phyloP scores from a whole-genome alignment of 1,140 invertebrate species.

The Radopholus similis region DNA sequence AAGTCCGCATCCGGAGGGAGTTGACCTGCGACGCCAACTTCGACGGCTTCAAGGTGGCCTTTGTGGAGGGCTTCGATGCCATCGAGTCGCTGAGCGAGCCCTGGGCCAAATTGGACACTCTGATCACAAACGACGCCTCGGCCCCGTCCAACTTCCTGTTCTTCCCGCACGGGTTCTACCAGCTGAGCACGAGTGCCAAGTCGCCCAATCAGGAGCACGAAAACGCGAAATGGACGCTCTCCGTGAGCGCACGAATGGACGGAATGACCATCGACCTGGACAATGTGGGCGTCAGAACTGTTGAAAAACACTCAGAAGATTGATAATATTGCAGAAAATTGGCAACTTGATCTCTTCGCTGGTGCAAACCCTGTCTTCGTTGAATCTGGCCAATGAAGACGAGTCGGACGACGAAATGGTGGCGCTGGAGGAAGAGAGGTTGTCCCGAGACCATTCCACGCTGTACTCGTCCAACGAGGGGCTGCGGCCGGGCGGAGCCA shows the following conservation, averaged over 20 bases:
- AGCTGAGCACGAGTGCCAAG: slow-evolving; percentile 50
- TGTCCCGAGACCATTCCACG: neutral
- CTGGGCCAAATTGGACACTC: slow-evolving; percentile 43
- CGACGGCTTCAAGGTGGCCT: slow-evolving; percentile 52
- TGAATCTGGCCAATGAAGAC: slow-evolving; percentile 74
- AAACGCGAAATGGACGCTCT: slow-evolving; percentile 95
- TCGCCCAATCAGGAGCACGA: slow-evolving; percentile 20
- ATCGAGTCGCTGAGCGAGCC: slow-evolving; percentile 34
- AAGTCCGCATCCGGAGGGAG: slow-evolving; percentile 50
- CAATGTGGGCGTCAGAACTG: slow-evolving; percentile 13
- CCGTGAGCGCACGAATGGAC: slow-evolving; percentile 98
- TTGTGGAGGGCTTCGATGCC: slow-evolving; percentile 56
- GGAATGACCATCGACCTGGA: slow-evolving; percentile 65
- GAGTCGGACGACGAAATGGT: slow-evolving; percentile 69
- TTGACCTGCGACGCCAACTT: slow-evolving; percentile 54
- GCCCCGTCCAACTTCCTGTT: slow-evolving; percentile 52
- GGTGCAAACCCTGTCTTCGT: slow-evolving; percentile 86
- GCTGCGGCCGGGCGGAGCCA: too few relatives aligned
- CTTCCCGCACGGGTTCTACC: slow-evolving; percentile 52
- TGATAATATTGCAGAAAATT: slow-evolving; percentile 46
- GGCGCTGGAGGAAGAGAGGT: neutral
- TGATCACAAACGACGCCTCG: slow-evolving; percentile 10
- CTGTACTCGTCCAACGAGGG: too few relatives aligned
- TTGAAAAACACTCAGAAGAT: neutral
- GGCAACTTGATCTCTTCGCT: slow-evolving; percentile 88